Evolutionary conservation across 2,888 invertebrate genomes (phyloP), one percentile per base, ranked within the genome.

Genomic region (Cabera pusaria): DNA sequence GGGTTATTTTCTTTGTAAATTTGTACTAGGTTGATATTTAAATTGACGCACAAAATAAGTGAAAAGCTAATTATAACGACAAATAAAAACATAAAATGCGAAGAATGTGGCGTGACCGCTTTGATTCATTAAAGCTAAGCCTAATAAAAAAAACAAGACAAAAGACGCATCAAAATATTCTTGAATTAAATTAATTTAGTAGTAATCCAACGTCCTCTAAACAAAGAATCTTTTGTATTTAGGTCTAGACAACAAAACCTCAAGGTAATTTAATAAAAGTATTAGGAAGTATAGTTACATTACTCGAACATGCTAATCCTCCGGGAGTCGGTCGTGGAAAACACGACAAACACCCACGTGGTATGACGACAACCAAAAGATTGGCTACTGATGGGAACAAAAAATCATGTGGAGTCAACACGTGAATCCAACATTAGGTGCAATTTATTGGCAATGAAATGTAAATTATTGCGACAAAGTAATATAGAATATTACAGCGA

Each of bases 371-470:
- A 38, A 38, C 16, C 37, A 27, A 41, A 45, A 43, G 39, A 52
- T 39, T 42, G 23, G 38, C 31, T 11, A 29, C 29, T 37, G 20
- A 14, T 56, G 54, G 18, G 9, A 54, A 53, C 56, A 54, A 52
- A 39, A 54, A 57, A 43, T 24, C 49, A 49, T 36, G 46, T 34
- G 33, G 42, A 39, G 25, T 7, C 14, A 31, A 45, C 43, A 49
- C 51, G 55, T 52, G 49, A 51, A 33, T 40, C 21, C 37, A 44
- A 44, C 41, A 44, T 47, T 49, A 41, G 36, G 21, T 40, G 33
- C 45, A 49, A 49, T 52, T 49, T 50, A 53, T 52, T 45, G 45
- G 42, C 46, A 40, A 37, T 46, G 33, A 42, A 46, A 32, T 28
- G 27, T 49, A 51, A 52, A 45, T 40, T 43, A 49, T 44, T 22